Conservation (phyloP, 2,113 vertebrate species). For the Vidua macroura region DNA sequence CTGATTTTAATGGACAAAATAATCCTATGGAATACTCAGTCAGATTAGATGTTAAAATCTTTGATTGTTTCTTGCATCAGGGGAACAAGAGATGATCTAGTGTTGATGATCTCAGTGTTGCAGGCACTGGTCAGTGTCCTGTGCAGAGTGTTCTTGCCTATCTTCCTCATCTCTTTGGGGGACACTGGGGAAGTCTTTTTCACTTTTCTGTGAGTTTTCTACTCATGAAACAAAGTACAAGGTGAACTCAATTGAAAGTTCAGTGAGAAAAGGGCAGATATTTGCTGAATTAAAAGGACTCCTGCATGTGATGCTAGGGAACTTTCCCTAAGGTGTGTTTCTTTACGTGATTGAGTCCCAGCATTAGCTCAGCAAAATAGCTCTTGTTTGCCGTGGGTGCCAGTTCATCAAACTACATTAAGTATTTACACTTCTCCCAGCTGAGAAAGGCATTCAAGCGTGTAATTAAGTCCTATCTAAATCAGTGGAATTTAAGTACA, state of each 20-base stretch:
- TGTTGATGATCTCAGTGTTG: neutral
- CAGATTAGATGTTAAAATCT: neutral
- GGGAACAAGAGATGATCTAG: too few relatives aligned
- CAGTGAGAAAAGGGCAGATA: neutral
- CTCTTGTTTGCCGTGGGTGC: neutral
- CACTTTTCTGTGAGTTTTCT: neutral
- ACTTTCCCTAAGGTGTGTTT: neutral
- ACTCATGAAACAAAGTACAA: neutral
- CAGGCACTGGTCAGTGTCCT: neutral
- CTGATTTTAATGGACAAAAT: neutral
- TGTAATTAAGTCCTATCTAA: neutral
- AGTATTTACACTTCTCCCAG: conserved; percentile 9
- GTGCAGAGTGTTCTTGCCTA: rapidly evolving
- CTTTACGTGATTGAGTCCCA: neutral
- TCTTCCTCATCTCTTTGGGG: neutral
- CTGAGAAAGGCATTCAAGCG: neutral
- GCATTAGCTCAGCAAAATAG: neutral
- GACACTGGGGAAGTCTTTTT: neutral
- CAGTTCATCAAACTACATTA: neutral
- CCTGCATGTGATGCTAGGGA: rapidly evolving
- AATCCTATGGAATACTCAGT: neutral
- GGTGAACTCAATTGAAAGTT: neutral
- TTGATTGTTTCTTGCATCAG: neutral
- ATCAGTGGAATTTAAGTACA: neutral
- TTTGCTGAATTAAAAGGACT: neutral